Percentiles rank a stretch among this genome's conserved stretches.
Conservation (phyloP, 2,113 vertebrate species). For the Sebastes schlegelii region DNA sequence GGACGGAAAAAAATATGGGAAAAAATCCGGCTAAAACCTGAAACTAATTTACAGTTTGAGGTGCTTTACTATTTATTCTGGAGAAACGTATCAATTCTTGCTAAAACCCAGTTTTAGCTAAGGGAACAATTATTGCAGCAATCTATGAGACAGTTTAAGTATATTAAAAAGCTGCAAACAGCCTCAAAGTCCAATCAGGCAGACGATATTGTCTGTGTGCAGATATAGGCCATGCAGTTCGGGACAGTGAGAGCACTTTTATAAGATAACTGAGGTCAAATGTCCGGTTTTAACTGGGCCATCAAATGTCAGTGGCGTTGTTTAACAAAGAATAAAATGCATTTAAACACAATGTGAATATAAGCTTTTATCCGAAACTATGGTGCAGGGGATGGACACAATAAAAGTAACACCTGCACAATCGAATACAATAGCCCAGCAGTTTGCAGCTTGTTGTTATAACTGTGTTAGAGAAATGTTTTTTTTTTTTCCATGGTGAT, state of each 20-base stretch:
- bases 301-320: background rate
- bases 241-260: background rate
- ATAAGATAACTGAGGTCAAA: constrained; percentile 1
- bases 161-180: constrained; percentile 16
- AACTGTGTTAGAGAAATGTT: background rate
- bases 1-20: background rate
- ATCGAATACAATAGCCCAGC: background rate
- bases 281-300: background rate
- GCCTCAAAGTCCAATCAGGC: constrained; percentile 17
- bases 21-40: background rate
- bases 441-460: background rate
- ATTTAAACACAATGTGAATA: background rate
- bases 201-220: background rate
- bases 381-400: background rate
- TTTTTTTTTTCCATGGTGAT: background rate
- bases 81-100: background rate
- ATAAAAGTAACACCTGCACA: background rate
- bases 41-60: background rate
- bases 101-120: no score
- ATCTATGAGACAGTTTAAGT: background rate
- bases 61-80: background rate
- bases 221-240: background rate
- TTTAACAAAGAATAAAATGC: background rate
- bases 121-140: background rate
- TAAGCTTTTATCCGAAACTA: background rate